Evolutionary conservation across 2,797 vertebrate species (phyloP), one percentile per base, ranked within the genome.

Genomic region (Tragopan temminckii): DNA sequence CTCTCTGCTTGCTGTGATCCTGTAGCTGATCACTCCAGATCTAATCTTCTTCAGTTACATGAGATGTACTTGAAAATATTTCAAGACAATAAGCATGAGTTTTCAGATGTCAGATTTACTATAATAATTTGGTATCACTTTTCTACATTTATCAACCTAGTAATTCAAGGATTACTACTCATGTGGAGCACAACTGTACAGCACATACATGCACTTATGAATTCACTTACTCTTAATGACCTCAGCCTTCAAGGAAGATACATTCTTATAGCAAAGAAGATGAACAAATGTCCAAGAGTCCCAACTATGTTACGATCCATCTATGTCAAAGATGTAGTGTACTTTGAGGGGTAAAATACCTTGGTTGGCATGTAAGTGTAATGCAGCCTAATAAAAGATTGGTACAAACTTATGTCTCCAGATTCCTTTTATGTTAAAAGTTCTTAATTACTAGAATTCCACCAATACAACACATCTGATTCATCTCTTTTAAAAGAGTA

Each of bases 71-170:
- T 76, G 31, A 48, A 77, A 92, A 67, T 4, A 29, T 7, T 40
- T 64, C 63, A 59, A 3, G 20, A 11, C 31, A 69, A 59, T 25
- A 80, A 71, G 62, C 8, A 6, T 17, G 24, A 33, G 25, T 71
- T 79, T 71, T 67, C 58, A 48, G 46, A 85, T 75, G 43, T 9
- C 13, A 63, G 6, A 55, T 13, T 45, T 19, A 17, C 25, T 36
- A 11, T 2, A 18, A 45, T 50, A 79, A 25, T 9, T 15, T 27
- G 24, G 7, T 24, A 67, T 50, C 53, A 10, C n/a, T 70, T 78
- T 16, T 38, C 29, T 40, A 55, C 2, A 1, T 10, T 0, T 14
- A 75, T 36, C 43, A 67, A 36, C 21, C 16, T 67, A 59, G 20
- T 4, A 3, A 31, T 79, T 46, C 59, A 58, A 2, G 1, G 13